A percentile compares a stretch with the other conserved stretches of the same genome.
Evolutionary conservation across 2,113 vertebrate species (phyloP).

Genomic region (Phoxinus phoxinus): DNA sequence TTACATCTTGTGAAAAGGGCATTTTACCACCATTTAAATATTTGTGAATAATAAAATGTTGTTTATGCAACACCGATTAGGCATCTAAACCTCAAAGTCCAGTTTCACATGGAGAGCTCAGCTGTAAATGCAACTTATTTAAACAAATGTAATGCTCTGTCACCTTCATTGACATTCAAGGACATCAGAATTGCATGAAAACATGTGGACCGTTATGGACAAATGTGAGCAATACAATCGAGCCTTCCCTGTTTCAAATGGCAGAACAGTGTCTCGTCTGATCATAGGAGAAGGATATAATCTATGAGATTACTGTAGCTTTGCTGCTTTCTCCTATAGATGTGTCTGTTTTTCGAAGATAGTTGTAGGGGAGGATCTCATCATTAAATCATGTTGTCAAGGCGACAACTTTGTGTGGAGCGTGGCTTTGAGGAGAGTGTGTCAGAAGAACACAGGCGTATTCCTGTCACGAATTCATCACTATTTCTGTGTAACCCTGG

Average conservation of each 20-base stretch:
- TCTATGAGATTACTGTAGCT: constrained; percentile 8
- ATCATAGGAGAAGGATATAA: constrained; percentile 6
- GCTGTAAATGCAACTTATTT: neutral
- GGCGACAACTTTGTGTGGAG: constrained; percentile 79
- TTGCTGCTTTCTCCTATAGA: constrained; percentile 27
- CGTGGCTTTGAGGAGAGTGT: constrained; percentile 66
- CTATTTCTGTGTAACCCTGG: constrained; percentile 64
- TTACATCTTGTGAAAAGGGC: no score
- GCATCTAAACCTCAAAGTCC: neutral
- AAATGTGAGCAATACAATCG: neutral
- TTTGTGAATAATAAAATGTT: neutral
- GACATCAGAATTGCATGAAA: constrained; percentile 5
- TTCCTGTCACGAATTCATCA: constrained; percentile 70
- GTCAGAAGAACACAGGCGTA: constrained; percentile 71
- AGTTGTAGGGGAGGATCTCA: constrained; percentile 68
- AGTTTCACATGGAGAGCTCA: neutral
- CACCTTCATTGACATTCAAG: constrained; percentile 23
- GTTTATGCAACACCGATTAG: neutral
- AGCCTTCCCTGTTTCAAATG: neutral
- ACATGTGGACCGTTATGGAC: neutral
- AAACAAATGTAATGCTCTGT: neutral
- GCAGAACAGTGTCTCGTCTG: neutral
- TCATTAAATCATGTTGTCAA: constrained; percentile 83
- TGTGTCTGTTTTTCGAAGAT: constrained; percentile 49
- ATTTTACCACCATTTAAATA: no score